A percentile compares a stretch with the other conserved stretches of the same genome.
phyloP scores from a whole-genome alignment of 2,888 invertebrate genomes.

The Chymomyza amoena region DNA sequence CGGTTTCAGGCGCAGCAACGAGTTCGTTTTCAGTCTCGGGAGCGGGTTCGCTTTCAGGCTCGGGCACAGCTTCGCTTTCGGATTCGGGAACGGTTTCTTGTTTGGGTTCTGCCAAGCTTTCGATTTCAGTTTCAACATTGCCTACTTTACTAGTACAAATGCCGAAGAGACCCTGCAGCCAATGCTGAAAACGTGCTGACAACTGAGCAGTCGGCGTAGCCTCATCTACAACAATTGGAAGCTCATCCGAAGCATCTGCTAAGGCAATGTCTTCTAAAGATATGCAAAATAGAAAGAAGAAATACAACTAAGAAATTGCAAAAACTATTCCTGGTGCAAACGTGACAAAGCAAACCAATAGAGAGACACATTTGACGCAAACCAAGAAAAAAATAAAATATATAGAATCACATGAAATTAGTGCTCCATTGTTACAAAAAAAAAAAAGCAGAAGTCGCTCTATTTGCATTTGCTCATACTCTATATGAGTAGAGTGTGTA shows the following conservation, averaged over 20 bases:
- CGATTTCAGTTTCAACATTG: slow-evolving; percentile 47
- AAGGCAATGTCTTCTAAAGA: slow-evolving; percentile 1
- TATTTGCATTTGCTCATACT: slow-evolving; percentile 31
- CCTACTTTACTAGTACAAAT: slow-evolving; percentile 63
- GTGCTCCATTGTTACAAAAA: slow-evolving; percentile 59
- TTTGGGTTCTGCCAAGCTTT: slow-evolving; percentile 26
- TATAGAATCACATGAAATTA: slow-evolving; percentile 40
- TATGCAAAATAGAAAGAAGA: slow-evolving; percentile 7
- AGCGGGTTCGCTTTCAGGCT: slow-evolving; percentile 22
- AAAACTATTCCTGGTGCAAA: slow-evolving; percentile 31
- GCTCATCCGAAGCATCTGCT: neutral
- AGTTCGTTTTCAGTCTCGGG: too few species aligned
- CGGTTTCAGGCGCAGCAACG: slow-evolving; percentile 13
- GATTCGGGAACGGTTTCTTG: slow-evolving; percentile 16
- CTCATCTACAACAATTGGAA: neutral
- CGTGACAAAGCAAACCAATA: slow-evolving; percentile 35
- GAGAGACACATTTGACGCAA: slow-evolving; percentile 24
- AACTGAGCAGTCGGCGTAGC: slow-evolving; percentile 7
- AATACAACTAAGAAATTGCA: slow-evolving; percentile 7
- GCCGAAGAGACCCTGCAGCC: slow-evolving; percentile 64
- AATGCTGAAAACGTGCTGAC: slow-evolving; percentile 59
- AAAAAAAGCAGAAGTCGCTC: slow-evolving; percentile 34
- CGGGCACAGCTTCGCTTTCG: slow-evolving; percentile 21
- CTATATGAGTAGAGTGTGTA: slow-evolving; percentile 28
- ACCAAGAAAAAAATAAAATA: slow-evolving; percentile 14